Conservation (phyloP, 2,113 vertebrate species). For the Neolamprologus tretocephalus region DNA sequence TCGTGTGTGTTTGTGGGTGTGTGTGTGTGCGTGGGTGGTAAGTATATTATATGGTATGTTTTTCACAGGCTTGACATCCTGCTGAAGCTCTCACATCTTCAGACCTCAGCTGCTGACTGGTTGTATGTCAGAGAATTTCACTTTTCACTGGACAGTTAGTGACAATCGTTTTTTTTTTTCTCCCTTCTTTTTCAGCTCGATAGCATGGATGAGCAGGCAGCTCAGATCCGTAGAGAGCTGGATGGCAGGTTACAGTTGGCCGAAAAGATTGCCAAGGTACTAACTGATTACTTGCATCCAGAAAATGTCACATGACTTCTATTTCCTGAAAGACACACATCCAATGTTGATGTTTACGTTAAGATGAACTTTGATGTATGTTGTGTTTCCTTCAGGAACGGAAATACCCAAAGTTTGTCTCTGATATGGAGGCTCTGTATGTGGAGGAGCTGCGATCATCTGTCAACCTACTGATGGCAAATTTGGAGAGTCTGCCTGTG, state of each 20-base stretch:
- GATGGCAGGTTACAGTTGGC: slow-evolving; percentile 89
- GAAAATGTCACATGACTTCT: not conserved
- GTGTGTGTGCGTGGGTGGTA: not conserved
- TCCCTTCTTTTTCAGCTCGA: slow-evolving; percentile 75
- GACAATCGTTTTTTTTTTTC: not conserved
- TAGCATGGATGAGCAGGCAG: slow-evolving; percentile 95
- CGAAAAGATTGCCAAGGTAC: slow-evolving; percentile 83
- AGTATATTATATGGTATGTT: not conserved
- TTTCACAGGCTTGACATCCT: not conserved
- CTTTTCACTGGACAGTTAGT: not conserved
- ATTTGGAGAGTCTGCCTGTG: slow-evolving; percentile 95
- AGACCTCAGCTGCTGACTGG: not conserved
- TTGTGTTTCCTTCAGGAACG: slow-evolving; percentile 73
- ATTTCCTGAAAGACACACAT: not conserved
- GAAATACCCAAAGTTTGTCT: slow-evolving; percentile 79
- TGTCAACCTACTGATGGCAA: slow-evolving; percentile 92
- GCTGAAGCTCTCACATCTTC: not conserved
- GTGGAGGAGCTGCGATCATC: slow-evolving; percentile 91
- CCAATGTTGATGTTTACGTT: not conserved
- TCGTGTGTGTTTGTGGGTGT: not conserved
- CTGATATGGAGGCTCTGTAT: slow-evolving; percentile 89
- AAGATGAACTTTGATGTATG: not conserved
- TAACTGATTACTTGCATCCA: not conserved
- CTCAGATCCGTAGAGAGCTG: slow-evolving; percentile 93
- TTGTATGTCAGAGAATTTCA: not conserved